phyloP scores from a whole-genome alignment of 2,797 vertebrate species.

The Lepus townsendii region DNA sequence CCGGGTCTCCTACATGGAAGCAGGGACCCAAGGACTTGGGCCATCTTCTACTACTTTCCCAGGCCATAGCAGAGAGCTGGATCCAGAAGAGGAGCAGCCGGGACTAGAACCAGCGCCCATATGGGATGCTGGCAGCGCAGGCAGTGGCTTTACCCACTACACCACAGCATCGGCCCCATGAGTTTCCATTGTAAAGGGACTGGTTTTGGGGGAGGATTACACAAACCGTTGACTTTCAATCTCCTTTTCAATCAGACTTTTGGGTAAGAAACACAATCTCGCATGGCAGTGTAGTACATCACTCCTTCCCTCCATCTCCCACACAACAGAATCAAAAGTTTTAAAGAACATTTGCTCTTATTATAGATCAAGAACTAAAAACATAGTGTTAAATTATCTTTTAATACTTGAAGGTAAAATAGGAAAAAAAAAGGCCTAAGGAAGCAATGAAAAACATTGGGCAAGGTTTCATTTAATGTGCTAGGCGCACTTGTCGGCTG shows the following conservation, averaged over 20 bases:
- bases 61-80: too few species aligned
- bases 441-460: background rate
- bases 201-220: background rate
- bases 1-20: too few species aligned
- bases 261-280: background rate
- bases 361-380: background rate
- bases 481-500: background rate
- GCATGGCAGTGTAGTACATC: background rate
- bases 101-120: too few species aligned
- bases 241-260: background rate
- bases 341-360: conserved; percentile 14
- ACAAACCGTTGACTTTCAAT: background rate
- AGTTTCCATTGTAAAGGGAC: background rate
- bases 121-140: too few species aligned
- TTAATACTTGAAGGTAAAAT: background rate
- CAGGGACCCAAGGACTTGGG: too few species aligned
- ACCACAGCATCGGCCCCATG: too few species aligned
- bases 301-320: background rate
- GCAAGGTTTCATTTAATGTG: background rate
- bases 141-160: too few species aligned
- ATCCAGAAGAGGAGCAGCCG: too few species aligned
- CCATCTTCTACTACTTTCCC: too few species aligned
- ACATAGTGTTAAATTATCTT: background rate
- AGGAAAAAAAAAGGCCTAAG: conserved; percentile 19
- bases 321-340: background rate